Conservation (phyloP, 1,140 invertebrate genomes). For the Teleogryllus occipitalis region DNA sequence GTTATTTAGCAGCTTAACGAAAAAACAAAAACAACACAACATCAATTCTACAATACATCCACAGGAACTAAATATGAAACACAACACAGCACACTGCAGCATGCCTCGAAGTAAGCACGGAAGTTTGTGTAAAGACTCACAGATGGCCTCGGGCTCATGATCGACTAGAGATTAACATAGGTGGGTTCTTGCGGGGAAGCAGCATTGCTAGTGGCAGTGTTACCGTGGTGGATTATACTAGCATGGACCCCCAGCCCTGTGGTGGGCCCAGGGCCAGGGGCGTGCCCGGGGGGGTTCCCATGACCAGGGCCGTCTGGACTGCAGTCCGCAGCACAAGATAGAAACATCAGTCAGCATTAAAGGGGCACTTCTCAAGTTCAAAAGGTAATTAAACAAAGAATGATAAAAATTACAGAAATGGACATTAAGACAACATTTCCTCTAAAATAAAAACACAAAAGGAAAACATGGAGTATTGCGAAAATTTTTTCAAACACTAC, state of each 20-base stretch:
- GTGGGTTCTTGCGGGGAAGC: conserved; percentile 81
- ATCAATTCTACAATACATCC: conserved; percentile 11
- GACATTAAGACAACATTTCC: conserved; percentile 13
- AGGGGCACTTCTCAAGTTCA: conserved; percentile 32
- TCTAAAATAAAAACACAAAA: conserved; percentile 7
- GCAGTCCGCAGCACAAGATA: conserved; percentile 32
- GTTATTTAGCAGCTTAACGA: background rate
- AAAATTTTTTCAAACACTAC: background rate
- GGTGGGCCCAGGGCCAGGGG: conserved; percentile 37
- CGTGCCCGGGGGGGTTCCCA: conserved; percentile 28
- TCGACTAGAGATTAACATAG: conserved; percentile 86
- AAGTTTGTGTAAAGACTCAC: conserved; percentile 12
- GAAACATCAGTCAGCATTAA: conserved; percentile 42
- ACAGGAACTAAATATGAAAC: conserved; percentile 15
- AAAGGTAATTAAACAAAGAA: conserved; percentile 8
- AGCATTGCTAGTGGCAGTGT: conserved; percentile 46
- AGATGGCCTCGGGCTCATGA: conserved; percentile 26
- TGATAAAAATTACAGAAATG: conserved; percentile 12
- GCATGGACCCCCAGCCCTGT: conserved; percentile 48
- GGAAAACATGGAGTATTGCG: conserved; percentile 14
- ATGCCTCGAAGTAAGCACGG: background rate
- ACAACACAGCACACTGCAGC: conserved; percentile 7
- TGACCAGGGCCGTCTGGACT: conserved; percentile 28
- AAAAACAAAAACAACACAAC: background rate
- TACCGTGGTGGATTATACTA: conserved; percentile 40